Percentiles rank a stretch among this genome's conserved stretches.
Conservation (phyloP, 2,888 invertebrate genomes). For the Ochropacha duplaris region DNA sequence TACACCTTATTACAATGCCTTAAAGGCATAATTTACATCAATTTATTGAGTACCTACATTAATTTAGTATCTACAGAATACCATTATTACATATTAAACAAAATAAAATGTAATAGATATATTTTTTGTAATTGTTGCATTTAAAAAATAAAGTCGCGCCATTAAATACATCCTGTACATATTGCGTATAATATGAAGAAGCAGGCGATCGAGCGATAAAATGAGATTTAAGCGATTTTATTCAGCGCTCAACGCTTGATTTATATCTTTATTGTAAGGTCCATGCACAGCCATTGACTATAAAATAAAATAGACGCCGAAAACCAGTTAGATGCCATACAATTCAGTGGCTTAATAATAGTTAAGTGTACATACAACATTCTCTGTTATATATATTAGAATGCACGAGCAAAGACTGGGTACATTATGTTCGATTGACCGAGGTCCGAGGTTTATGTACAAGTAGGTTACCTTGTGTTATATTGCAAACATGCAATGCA, state of each 20-base stretch:
- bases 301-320: constrained; percentile 22
- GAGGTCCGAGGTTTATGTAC: too few species aligned
- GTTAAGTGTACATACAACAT: background rate
- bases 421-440: background rate
- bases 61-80: too few species aligned
- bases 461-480: too few species aligned
- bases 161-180: constrained; percentile 32
- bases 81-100: too few species aligned
- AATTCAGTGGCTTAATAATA: constrained; percentile 1
- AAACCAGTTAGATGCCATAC: constrained; percentile 28
- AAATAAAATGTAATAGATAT: too few species aligned
- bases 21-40: too few species aligned
- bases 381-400: background rate
- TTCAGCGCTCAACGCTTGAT: constrained; percentile 67
- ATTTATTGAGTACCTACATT: too few species aligned
- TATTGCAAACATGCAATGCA: too few species aligned
- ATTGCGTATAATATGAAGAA: constrained; percentile 56
- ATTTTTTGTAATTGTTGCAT: too few species aligned
- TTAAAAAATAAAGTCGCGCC: too few species aligned
- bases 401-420: background rate
- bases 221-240: constrained; percentile 70
- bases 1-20: too few species aligned
- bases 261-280: constrained; percentile 77
- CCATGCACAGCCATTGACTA: constrained; percentile 29
- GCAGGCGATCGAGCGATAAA: constrained; percentile 62